Percentiles rank a stretch among this genome's conserved stretches.
phyloP scores from a whole-genome alignment of 2,888 invertebrate genomes.

The Cistogaster globosa region DNA sequence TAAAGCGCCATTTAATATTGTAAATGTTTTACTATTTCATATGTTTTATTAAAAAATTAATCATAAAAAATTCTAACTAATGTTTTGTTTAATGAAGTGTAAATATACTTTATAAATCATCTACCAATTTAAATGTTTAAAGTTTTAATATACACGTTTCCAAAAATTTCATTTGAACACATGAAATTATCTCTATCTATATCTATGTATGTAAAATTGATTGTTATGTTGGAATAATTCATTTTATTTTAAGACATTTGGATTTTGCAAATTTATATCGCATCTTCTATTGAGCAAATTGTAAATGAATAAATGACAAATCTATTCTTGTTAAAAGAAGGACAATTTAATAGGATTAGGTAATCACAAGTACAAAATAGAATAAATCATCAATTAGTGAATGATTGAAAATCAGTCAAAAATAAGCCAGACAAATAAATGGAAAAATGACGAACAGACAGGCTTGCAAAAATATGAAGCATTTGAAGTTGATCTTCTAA shows the following conservation, averaged over 20 bases:
- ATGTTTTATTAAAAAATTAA: too few relatives aligned
- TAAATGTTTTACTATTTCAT: too few relatives aligned
- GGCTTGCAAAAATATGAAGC: not conserved
- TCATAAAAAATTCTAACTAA: too few relatives aligned
- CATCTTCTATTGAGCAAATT: slow-evolving; percentile 17
- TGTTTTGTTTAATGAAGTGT: too few relatives aligned
- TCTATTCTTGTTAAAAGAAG: slow-evolving; percentile 1
- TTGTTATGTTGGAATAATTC: not conserved
- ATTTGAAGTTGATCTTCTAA: not conserved
- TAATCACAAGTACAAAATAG: slow-evolving; percentile 7
- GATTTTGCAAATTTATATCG: slow-evolving; percentile 20
- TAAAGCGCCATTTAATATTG: too few relatives aligned
- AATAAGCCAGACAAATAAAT: slow-evolving; percentile 15
- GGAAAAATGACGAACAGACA: not conserved
- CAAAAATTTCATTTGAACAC: too few relatives aligned
- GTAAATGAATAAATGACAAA: slow-evolving; percentile 22
- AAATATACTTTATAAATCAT: too few relatives aligned
- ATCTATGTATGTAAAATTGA: not conserved
- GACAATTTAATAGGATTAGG: not conserved
- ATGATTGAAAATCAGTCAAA: slow-evolving; percentile 32
- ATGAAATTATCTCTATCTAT: too few relatives aligned
- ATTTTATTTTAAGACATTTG: slow-evolving; percentile 26
- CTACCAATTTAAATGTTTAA: too few relatives aligned
- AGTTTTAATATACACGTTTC: too few relatives aligned
- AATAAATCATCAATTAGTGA: slow-evolving; percentile 29